These are phyloP conservation scores for Megaceryle alcyon DNA, from an alignment of 2,797 vertebrate species.

Conservation along the genomic window DNA sequence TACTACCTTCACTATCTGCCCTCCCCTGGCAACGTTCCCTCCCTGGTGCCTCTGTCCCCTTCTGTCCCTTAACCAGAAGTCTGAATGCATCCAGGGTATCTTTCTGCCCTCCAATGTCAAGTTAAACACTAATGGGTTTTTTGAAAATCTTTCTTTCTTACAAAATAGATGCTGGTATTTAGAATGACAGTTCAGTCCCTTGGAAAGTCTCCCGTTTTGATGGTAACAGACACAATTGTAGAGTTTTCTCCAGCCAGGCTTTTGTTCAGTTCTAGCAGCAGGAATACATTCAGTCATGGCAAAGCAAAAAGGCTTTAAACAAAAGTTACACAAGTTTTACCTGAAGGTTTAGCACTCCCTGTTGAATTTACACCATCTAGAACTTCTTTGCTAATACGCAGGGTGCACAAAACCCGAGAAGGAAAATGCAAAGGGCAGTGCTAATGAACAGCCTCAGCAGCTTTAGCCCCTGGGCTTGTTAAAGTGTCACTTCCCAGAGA, in stretches of 20 bases:
- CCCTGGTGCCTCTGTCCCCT: not conserved
- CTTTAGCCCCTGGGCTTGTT: not conserved
- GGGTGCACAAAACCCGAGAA: not conserved
- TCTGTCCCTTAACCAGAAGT: not conserved
- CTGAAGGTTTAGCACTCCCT: not conserved
- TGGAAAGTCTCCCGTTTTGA: not conserved
- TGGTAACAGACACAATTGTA: not conserved
- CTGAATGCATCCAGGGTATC: constrained; percentile 36
- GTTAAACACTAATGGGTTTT: constrained; percentile 4
- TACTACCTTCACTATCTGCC: not conserved
- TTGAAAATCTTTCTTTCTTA: constrained; percentile 50
- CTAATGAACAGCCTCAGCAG: not conserved
- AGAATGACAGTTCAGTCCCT: constrained; percentile 40
- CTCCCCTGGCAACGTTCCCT: not conserved
- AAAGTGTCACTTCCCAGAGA: not conserved
- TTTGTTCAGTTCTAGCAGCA: not conserved
- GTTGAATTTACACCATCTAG: not conserved
- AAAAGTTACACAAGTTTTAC: not conserved
- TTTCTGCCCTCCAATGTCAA: constrained; percentile 47
- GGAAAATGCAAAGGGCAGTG: not conserved
- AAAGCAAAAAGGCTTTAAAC: not conserved
- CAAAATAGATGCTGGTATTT: constrained; percentile 44
- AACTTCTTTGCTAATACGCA: not conserved
- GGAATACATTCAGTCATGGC: not conserved
- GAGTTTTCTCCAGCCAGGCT: not conserved